These are phyloP conservation scores for Bombus superbus DNA, from an alignment of 1,140 invertebrate species.

Conservation along the genomic window DNA sequence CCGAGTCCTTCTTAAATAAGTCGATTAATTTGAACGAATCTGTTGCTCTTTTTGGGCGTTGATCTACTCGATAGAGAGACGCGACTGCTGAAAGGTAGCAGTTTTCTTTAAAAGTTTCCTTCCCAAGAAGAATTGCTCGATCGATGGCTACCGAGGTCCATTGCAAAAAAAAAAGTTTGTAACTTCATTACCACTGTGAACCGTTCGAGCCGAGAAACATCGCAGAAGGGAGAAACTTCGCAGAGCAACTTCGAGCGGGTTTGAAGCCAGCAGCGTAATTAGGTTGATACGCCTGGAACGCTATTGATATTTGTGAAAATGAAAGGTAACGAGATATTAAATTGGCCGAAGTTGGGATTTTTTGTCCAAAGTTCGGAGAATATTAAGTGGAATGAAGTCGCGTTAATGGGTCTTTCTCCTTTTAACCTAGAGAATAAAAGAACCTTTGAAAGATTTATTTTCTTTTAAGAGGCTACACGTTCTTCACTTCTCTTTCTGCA, in stretches of 20 bases:
- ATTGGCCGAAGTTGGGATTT: background rate
- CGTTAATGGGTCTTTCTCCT: background rate
- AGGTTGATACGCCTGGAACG: background rate
- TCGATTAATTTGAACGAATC: too few species aligned
- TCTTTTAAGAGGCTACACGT: background rate
- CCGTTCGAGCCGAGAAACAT: background rate
- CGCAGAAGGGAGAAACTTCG: background rate
- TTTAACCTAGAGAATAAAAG: background rate
- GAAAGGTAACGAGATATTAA: background rate
- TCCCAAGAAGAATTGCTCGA: background rate
- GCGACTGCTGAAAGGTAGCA: background rate
- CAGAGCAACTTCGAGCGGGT: background rate
- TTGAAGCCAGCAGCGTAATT: background rate
- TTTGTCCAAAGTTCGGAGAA: background rate
- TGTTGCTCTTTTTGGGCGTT: background rate
- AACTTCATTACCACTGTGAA: background rate
- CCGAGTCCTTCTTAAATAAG: too few species aligned
- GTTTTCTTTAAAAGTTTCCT: background rate
- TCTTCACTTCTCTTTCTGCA: background rate
- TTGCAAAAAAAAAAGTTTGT: background rate
- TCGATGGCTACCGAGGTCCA: background rate
- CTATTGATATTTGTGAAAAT: background rate
- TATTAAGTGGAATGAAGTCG: background rate
- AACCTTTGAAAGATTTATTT: background rate
- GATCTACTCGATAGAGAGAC: background rate